These are phyloP conservation scores for Clupea harengus DNA, from an alignment of 2,113 vertebrate genomes.

Conservation along the genomic window DNA sequence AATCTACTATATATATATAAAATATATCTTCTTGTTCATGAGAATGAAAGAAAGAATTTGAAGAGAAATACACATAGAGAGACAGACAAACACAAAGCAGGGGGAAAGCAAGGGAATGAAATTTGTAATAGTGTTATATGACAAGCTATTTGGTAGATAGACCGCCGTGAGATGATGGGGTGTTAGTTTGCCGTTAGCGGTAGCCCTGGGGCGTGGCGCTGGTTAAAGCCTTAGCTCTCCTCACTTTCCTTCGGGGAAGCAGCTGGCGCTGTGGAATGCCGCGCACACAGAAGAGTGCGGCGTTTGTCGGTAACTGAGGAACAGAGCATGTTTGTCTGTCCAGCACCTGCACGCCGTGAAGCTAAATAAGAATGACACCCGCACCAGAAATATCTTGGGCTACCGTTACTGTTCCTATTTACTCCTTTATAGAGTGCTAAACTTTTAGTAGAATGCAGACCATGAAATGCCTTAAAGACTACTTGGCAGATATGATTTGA, in stretches of 20 bases:
- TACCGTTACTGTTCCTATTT: conserved; percentile 9
- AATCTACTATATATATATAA: neutral
- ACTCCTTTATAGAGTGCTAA: neutral
- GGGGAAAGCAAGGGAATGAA: neutral
- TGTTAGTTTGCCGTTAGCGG: no score
- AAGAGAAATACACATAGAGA: conserved; percentile 37
- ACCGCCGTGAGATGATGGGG: neutral
- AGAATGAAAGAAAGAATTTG: neutral
- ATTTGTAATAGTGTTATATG: neutral
- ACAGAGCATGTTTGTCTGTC: conserved; percentile 32
- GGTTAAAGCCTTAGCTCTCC: neutral
- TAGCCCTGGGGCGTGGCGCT: neutral
- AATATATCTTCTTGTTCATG: neutral
- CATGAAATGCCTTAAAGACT: neutral
- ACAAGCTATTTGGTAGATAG: neutral
- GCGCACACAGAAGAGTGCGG: conserved; percentile 13
- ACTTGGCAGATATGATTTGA: neutral
- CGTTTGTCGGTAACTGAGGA: neutral
- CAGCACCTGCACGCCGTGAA: conserved; percentile 36
- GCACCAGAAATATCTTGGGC: conserved; percentile 35
- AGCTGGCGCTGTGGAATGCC: neutral
- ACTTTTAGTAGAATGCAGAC: neutral
- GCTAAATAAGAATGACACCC: conserved; percentile 28
- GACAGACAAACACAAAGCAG: conserved; percentile 34
- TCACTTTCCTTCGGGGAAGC: neutral